phyloP scores from a whole-genome alignment of 2,797 vertebrate species.

The Gambelia wislizenii region DNA sequence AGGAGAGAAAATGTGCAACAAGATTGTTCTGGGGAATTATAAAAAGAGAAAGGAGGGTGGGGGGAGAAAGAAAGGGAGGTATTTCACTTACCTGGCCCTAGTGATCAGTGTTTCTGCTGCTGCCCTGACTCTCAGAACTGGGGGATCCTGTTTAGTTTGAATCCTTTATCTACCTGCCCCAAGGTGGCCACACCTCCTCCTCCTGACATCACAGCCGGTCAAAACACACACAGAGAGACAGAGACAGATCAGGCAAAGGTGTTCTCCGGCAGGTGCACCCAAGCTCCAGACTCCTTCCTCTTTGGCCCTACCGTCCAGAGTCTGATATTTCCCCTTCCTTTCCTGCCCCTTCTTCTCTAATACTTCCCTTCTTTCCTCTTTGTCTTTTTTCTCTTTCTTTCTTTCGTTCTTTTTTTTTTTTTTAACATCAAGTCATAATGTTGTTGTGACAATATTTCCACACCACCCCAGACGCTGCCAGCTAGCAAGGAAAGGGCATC shows the following conservation, averaged over 20 bases:
- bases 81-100: constrained; percentile 35
- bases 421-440: not conserved
- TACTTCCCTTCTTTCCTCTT: not conserved
- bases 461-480: constrained; percentile 4
- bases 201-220: constrained; percentile 26
- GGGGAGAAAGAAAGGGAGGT: no score
- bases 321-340: not conserved
- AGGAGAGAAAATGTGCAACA: not conserved
- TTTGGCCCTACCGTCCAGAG: not conserved
- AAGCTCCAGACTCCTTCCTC: not conserved
- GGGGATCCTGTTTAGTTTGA: constrained; percentile 47
- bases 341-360: not conserved
- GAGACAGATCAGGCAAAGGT: not conserved
- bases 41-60: no score
- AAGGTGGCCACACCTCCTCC: constrained; percentile 26
- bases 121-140: constrained; percentile 31
- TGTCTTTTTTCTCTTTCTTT: no score
- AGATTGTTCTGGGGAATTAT: not conserved
- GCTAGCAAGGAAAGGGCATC: constrained; percentile 21
- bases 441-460: constrained; percentile 13
- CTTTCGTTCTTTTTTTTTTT: not conserved
- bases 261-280: constrained; percentile 5
- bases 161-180: constrained; percentile 52
- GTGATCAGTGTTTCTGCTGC: not conserved
- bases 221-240: constrained; percentile 16